Evolutionary conservation across 2,888 invertebrate species (phyloP).

Genomic region (Cremastobaeus sp.): DNA sequence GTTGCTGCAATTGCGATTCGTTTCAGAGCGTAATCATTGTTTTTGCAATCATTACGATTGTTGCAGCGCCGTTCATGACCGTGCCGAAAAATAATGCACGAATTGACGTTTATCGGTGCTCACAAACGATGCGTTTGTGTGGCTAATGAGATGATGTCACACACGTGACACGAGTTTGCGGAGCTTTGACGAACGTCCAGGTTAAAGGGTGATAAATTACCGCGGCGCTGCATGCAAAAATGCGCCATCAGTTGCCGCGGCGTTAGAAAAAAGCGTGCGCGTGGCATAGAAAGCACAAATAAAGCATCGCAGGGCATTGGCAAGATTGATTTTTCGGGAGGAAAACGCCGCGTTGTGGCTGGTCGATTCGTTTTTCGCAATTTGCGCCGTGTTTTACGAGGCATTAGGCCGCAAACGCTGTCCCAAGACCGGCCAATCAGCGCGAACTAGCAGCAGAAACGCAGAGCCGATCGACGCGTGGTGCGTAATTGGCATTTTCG

Average conservation of each 20-base stretch:
- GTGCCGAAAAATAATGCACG: conserved; percentile 36
- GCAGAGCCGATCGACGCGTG: conserved; percentile 27
- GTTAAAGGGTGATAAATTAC: conserved; percentile 32
- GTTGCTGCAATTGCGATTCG: conserved; percentile 11
- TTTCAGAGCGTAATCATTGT: conserved; percentile 10
- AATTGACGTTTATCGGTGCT: conserved; percentile 30
- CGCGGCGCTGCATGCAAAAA: conserved; percentile 14
- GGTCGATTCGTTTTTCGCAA: conserved; percentile 21
- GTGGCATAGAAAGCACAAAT: background rate
- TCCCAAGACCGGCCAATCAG: background rate
- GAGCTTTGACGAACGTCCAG: conserved; percentile 32
- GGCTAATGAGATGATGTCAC: conserved; percentile 50
- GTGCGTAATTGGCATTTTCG: conserved; percentile 50
- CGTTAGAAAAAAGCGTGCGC: background rate
- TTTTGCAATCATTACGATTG: conserved; percentile 19
- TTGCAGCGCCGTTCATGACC: conserved; percentile 4
- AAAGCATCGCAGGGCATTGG: background rate
- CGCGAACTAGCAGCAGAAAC: background rate
- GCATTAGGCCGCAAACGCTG: too few relatives aligned
- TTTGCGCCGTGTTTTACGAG: background rate
- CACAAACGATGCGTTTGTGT: conserved; percentile 34
- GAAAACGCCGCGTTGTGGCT: too few relatives aligned
- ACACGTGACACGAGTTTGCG: conserved; percentile 34
- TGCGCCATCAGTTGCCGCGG: too few relatives aligned
- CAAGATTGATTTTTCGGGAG: conserved; percentile 20